Evolutionary conservation across 2,113 vertebrate genomes (phyloP), one percentile per base, ranked within the genome.

Genomic region (Globicephala melas): DNA sequence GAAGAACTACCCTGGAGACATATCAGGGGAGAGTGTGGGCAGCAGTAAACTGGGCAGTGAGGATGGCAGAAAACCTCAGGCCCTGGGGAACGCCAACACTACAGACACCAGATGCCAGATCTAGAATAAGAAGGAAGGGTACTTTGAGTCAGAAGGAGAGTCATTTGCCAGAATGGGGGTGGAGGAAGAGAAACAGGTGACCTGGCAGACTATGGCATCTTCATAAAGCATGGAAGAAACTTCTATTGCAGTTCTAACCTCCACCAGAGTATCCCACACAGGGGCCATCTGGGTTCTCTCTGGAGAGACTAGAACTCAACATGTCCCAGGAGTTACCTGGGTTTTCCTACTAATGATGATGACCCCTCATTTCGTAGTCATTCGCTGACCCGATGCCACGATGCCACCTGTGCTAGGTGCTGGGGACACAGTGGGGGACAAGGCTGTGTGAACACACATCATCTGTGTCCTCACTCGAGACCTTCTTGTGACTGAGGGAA

Each of bases 1-100:
- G 99, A 99, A 13, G 99, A 99, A 87, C 98, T 99, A 23, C 99
- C 99, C 99, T 99, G 98, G 62, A 36, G 28, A 88, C 0, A 20
- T 9, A 65, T 4, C 13, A 36, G 15, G 87, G 0, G 13, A 31
- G 26, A 33, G 41, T 13, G 23, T 14, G 7, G 31, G 44, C 65
- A 62, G 60, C n/a, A 21, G 36, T 15, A 18, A 38, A 9, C 18
- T 9, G 15, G 71, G 17, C 41, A 23, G 58, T 18, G 67, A 26
- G 33, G 31, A 41, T 28, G 50, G 26, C 33, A 44, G 50, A 3
- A 53, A 11, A 20, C 67, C 17, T 11, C 20, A 23, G 74, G 23
- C 21, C 41, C 65, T 1, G 11, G 62, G n/a, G 20, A 76, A 25
- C 0, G 0, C 31, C 53, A 60, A 10, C 2, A 38, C 21, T 12